Percentiles rank a stretch among this genome's conserved stretches.
Conservation (phyloP, 1,140 invertebrate genomes). For the Contarinia nasturtii region DNA sequence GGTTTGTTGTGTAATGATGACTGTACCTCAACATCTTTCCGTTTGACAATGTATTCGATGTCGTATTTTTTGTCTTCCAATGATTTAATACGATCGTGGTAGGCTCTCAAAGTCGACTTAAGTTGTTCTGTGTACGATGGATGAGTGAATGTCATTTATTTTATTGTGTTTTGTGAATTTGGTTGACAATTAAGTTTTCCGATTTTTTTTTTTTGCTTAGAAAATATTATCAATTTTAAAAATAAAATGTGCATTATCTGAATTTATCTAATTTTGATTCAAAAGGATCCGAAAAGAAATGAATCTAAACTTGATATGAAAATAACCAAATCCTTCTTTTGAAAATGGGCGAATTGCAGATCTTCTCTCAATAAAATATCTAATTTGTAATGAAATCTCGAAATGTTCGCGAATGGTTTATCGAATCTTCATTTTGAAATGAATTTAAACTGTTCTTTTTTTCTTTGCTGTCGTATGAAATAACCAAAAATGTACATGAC, state of each 20-base stretch:
- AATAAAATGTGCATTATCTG: too few relatives aligned
- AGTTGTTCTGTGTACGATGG: slow-evolving; percentile 37
- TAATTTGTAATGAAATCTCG: too few relatives aligned
- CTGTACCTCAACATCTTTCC: slow-evolving; percentile 90
- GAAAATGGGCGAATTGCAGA: too few relatives aligned
- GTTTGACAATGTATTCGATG: slow-evolving; percentile 91
- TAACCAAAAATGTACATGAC: too few relatives aligned
- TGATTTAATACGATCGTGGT: slow-evolving; percentile 68
- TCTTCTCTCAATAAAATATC: too few relatives aligned
- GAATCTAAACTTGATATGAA: too few relatives aligned
- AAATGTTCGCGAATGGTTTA: too few relatives aligned
- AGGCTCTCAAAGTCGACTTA: slow-evolving; percentile 63
- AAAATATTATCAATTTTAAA: too few relatives aligned
- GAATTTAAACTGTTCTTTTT: not conserved
- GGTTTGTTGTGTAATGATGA: slow-evolving; percentile 6
- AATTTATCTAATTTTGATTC: too few relatives aligned
- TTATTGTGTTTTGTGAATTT: not conserved
- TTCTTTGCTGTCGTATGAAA: not conserved
- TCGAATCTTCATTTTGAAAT: too few relatives aligned
- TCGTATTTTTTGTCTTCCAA: slow-evolving; percentile 96
- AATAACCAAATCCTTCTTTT: too few relatives aligned
- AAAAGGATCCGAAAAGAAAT: too few relatives aligned
- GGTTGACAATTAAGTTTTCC: not conserved
- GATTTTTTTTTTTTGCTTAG: not conserved
- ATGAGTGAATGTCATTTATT: not conserved